Conservation (phyloP, 2,888 invertebrate species). For the Spialia ferax region DNA sequence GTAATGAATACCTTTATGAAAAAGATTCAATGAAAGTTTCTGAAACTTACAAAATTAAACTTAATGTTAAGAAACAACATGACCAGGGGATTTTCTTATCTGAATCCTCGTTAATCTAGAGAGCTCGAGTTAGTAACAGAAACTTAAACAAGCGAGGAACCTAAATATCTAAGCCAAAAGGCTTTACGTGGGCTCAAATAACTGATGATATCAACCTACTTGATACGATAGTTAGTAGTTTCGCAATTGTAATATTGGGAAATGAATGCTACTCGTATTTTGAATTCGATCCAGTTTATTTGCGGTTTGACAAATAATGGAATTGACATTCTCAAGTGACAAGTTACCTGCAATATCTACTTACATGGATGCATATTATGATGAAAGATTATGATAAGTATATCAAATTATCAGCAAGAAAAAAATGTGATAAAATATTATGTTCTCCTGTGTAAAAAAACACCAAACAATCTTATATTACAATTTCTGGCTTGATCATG, state of each 20-base stretch:
- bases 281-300: constrained; percentile 8
- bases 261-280: constrained; percentile 12
- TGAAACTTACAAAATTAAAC: neutral
- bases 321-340: constrained; percentile 8
- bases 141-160: constrained; percentile 32
- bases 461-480: too few species aligned
- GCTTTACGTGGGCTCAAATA: constrained; percentile 32
- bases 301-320: neutral
- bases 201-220: constrained; percentile 26
- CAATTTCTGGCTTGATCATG: neutral
- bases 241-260: constrained; percentile 13
- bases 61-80: constrained; percentile 28
- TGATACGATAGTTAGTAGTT: constrained; percentile 24
- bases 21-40: neutral
- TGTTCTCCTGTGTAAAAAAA: constrained; percentile 17
- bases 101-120: constrained; percentile 31
- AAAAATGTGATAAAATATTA: constrained; percentile 22
- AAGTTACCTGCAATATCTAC: too few species aligned
- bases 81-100: constrained; percentile 7
- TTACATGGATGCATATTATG: constrained; percentile 12
- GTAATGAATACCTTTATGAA: neutral
- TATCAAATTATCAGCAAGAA: constrained; percentile 22
- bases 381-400: constrained; percentile 27
- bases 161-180: constrained; percentile 21
- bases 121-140: constrained; percentile 33